Evolutionary conservation across 2,888 invertebrate genomes (phyloP).

Genomic region (Thysanoteuthis rhombus): DNA sequence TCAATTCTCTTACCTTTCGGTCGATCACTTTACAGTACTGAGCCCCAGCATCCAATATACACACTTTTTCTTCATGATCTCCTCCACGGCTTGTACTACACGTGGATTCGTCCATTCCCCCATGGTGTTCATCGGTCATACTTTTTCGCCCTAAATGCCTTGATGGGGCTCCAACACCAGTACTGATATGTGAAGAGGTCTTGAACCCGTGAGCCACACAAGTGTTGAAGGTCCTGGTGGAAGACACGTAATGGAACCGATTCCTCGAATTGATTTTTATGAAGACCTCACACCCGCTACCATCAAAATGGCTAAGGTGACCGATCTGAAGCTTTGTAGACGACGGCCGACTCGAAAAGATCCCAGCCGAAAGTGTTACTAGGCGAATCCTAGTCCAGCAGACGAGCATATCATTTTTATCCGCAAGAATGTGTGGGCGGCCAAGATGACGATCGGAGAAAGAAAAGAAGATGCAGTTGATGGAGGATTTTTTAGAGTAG

Average conservation of each 20-base stretch:
- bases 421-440: background rate
- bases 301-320: background rate
- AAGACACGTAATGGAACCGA: background rate
- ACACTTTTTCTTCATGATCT: constrained; percentile 71
- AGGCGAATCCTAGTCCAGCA: background rate
- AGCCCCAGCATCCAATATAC: constrained; percentile 97
- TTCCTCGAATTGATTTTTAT: background rate
- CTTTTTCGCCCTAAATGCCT: background rate
- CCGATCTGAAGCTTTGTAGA: background rate
- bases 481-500: background rate
- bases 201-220: background rate
- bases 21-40: constrained; percentile 97
- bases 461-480: background rate
- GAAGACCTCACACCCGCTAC: background rate
- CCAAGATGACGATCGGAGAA: background rate
- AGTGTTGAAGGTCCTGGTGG: background rate
- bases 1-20: constrained; percentile 90
- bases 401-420: background rate
- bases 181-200: background rate
- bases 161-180: background rate
- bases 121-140: background rate
- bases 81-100: background rate
- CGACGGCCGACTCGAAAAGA: background rate
- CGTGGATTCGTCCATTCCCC: background rate
- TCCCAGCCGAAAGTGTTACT: background rate